phyloP scores from a whole-genome alignment of 2,797 vertebrate species.

The Sebastiscus tertius region DNA sequence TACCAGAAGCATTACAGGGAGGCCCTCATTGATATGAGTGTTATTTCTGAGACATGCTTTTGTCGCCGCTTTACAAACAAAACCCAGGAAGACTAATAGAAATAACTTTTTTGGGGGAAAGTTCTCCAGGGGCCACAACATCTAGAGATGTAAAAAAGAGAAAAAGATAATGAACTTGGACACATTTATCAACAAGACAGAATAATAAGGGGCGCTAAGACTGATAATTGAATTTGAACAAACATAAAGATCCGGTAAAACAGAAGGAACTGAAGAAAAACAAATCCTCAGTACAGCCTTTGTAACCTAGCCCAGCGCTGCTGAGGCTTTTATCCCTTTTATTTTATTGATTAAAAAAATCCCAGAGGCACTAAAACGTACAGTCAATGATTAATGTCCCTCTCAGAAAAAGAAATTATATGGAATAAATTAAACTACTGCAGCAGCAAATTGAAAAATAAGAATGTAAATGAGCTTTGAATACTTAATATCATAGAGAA shows the following conservation, averaged over 20 bases:
- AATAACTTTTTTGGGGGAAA: slow-evolving; percentile 69
- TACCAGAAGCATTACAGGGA: slow-evolving; percentile 81
- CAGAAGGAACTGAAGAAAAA: slow-evolving; percentile 45
- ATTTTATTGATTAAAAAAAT: slow-evolving; percentile 92
- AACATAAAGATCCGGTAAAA: slow-evolving; percentile 66
- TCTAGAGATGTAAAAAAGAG: slow-evolving; percentile 35
- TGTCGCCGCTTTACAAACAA: slow-evolving; percentile 71
- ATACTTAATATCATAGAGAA: slow-evolving; percentile 99
- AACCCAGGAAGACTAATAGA: slow-evolving; percentile 63
- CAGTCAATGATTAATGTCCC: slow-evolving; percentile 99
- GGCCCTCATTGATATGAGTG: slow-evolving; percentile 74
- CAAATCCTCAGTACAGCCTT: slow-evolving; percentile 49
- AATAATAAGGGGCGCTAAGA: slow-evolving; percentile 52
- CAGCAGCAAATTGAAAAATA: slow-evolving; percentile 99
- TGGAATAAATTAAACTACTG: slow-evolving; percentile 99
- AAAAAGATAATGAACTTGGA: slow-evolving; percentile 30
- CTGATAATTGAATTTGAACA: slow-evolving; percentile 69
- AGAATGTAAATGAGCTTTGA: slow-evolving; percentile 99
- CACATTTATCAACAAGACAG: slow-evolving; percentile 52
- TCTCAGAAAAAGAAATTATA: slow-evolving; percentile 99
- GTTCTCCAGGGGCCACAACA: slow-evolving; percentile 44
- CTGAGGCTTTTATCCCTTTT: slow-evolving; percentile 82
- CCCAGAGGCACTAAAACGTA: slow-evolving; percentile 99
- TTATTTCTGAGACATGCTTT: slow-evolving; percentile 69
- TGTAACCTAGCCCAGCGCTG: slow-evolving; percentile 57